Conservation (phyloP, 2,113 vertebrate genomes). For the Eretmochelys imbricata region DNA sequence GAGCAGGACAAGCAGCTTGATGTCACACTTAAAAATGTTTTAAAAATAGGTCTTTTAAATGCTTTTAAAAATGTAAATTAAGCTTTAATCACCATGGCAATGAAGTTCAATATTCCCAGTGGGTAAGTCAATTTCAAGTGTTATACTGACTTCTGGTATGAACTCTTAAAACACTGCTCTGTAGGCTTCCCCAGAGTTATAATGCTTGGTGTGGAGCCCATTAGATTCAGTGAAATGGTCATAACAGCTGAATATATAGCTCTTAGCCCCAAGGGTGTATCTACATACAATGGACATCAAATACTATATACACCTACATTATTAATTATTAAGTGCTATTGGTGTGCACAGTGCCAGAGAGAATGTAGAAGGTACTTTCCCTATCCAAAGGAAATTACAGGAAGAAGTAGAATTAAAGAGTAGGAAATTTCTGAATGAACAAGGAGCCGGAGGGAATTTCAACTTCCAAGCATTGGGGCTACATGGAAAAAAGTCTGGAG, state of each 20-base stretch:
- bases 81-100: constrained; percentile 64
- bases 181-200: constrained; percentile 22
- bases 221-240: background rate
- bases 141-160: constrained; percentile 44
- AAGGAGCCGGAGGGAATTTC: background rate
- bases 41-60: constrained; percentile 43
- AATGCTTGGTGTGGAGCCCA: background rate
- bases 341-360: background rate
- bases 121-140: constrained; percentile 57
- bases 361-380: background rate
- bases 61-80: constrained; percentile 67
- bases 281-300: background rate
- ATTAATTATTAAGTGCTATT: background rate
- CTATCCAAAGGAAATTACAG: background rate
- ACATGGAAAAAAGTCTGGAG: background rate
- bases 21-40: constrained; percentile 61
- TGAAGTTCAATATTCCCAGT: constrained; percentile 42
- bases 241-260: background rate
- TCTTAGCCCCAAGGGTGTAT: background rate
- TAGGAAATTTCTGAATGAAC: background rate
- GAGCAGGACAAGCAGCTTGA: constrained; percentile 51
- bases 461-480: background rate
- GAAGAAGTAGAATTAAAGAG: background rate
- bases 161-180: constrained; percentile 47
- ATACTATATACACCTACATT: background rate